These are phyloP conservation scores for Drosophila silvestris DNA, from an alignment of 2,888 invertebrate genomes.

Conservation along the genomic window DNA sequence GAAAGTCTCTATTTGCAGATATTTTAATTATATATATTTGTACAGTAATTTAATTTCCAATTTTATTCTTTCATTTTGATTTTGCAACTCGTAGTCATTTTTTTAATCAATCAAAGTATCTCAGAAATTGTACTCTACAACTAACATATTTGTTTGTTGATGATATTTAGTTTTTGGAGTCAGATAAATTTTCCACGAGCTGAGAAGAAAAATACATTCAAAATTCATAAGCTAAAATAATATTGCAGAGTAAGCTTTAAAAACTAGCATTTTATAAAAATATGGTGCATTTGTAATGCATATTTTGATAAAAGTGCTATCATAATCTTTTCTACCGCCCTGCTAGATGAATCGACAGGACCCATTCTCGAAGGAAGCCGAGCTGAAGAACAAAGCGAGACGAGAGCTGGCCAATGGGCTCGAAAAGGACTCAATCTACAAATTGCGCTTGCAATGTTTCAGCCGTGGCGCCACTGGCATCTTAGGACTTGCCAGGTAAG, in stretches of 20 bases:
- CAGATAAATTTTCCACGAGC: background rate
- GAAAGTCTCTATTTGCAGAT: background rate
- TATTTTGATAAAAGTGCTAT: background rate
- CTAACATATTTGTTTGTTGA: background rate
- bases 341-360: slow-evolving; percentile 75
- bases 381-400: slow-evolving; percentile 91
- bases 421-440: slow-evolving; percentile 92
- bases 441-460: slow-evolving; percentile 92
- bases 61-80: background rate
- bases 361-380: slow-evolving; percentile 88
- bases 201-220: background rate
- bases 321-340: background rate
- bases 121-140: background rate
- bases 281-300: background rate
- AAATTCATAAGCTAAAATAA: background rate
- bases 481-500: slow-evolving; percentile 93
- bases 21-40: background rate
- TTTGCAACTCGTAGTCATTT: background rate
- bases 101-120: background rate
- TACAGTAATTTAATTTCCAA: background rate
- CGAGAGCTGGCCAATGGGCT: slow-evolving; percentile 88
- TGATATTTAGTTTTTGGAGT: background rate
- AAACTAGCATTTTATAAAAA: background rate
- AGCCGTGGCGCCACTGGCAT: slow-evolving; percentile 95
- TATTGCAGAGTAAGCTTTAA: background rate